Evolutionary conservation across 2,888 invertebrate genomes (phyloP).

Genomic region (Agriopis leucophaearia): DNA sequence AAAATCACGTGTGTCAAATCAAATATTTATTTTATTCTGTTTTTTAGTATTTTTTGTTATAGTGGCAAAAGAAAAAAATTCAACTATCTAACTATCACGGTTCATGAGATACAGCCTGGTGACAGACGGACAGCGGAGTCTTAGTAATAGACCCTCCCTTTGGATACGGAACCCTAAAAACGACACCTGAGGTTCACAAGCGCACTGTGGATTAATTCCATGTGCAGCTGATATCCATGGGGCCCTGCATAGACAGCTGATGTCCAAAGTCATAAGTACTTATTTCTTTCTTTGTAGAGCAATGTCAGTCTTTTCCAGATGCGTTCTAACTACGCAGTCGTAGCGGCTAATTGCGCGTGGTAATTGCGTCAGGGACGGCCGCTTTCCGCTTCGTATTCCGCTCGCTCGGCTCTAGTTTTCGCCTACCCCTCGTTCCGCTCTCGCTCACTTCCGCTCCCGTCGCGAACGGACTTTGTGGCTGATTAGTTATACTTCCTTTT

Average conservation of each 20-base stretch:
- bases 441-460: slow-evolving; percentile 27
- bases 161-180: no score
- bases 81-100: no score
- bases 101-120: no score
- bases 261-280: not conserved
- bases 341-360: slow-evolving; percentile 64
- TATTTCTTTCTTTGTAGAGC: not conserved
- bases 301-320: slow-evolving; percentile 32
- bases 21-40: no score
- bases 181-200: no score
- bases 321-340: slow-evolving; percentile 21
- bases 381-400: slow-evolving; percentile 46
- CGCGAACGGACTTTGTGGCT: slow-evolving; percentile 8
- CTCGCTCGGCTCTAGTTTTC: slow-evolving; percentile 45
- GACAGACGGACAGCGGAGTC: no score
- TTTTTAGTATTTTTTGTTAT: no score
- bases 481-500: not conserved
- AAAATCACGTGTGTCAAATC: no score
- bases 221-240: no score
- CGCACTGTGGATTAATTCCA: no score
- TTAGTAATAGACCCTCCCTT: no score
- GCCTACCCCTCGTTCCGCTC: slow-evolving; percentile 20
- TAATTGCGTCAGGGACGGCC: slow-evolving; percentile 57
- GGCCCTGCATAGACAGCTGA: not conserved
- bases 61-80: no score